Percentiles rank a stretch among this genome's conserved stretches.
These are phyloP conservation scores for Dicerorhinus sumatrensis DNA, from an alignment of 2,113 vertebrate species.

Conservation along the genomic window DNA sequence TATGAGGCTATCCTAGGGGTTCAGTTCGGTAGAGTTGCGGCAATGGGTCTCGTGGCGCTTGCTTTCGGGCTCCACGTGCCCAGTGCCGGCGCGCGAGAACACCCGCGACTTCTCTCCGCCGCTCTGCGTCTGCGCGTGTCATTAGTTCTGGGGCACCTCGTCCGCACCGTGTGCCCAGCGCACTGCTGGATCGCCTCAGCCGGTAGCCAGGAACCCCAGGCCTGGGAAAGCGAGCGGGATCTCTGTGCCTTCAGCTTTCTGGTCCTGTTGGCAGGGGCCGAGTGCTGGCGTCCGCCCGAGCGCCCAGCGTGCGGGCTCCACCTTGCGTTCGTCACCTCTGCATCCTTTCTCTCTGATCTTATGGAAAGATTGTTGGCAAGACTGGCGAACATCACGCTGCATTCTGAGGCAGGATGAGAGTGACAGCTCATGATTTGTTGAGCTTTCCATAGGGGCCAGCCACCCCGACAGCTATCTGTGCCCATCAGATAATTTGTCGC, in stretches of 20 bases:
- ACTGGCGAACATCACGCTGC: background rate
- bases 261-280: no score
- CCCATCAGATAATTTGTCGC: background rate
- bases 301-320: background rate
- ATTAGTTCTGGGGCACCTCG: fast-evolving
- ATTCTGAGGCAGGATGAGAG: background rate
- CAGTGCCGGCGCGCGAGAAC: fast-evolving
- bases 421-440: fast-evolving
- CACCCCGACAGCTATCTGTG: background rate
- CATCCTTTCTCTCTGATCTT: background rate
- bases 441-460: background rate
- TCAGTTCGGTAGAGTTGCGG: fast-evolving
- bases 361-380: background rate
- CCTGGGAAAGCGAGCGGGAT: background rate
- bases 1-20: background rate
- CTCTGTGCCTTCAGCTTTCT: background rate
- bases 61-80: fast-evolving
- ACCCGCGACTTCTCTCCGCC: fast-evolving
- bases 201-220: fast-evolving
- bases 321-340: fast-evolving
- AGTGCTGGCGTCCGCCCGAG: fast-evolving
- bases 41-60: background rate
- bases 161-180: fast-evolving
- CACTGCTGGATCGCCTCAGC: fast-evolving
- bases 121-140: fast-evolving